Percentiles rank a stretch among this genome's conserved stretches.
These are phyloP conservation scores for Spicauda simplicius DNA, from an alignment of 2,888 invertebrate species.

Conservation along the genomic window DNA sequence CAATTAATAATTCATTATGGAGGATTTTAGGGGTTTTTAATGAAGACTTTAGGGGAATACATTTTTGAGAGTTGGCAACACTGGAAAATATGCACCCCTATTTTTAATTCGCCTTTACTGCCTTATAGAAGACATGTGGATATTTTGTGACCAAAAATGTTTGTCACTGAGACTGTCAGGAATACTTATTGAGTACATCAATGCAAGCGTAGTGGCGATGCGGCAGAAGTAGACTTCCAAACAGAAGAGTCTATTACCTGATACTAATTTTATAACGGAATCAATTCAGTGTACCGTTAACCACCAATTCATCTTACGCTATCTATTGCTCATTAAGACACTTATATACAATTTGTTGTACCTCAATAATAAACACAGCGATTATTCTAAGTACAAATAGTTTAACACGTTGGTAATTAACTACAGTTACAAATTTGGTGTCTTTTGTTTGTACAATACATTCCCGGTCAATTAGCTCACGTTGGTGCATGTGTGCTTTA, in stretches of 20 bases:
- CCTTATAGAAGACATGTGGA: too few relatives aligned
- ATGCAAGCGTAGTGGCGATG: too few relatives aligned
- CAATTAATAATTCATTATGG: too few relatives aligned
- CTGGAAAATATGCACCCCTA: too few relatives aligned
- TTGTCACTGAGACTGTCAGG: too few relatives aligned
- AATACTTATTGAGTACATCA: too few relatives aligned
- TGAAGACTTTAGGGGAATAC: too few relatives aligned
- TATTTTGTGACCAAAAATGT: too few relatives aligned
- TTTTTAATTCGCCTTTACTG: too few relatives aligned
- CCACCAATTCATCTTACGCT: not conserved
- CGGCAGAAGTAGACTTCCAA: not conserved
- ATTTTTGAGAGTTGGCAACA: too few relatives aligned
- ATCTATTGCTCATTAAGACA: not conserved
- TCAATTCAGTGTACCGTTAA: not conserved
- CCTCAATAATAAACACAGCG: constrained; percentile 8
- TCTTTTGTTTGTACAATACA: constrained; percentile 11
- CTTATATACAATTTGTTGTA: constrained; percentile 1
- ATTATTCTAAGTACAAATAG: constrained; percentile 17
- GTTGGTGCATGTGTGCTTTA: not conserved
- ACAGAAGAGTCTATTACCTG: not conserved
- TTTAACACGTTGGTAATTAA: constrained; percentile 5
- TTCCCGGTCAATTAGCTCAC: not conserved
- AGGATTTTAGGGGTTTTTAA: too few relatives aligned
- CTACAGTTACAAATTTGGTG: constrained; percentile 18
- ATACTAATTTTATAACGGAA: not conserved